phyloP scores from a whole-genome alignment of 2,888 invertebrate species.

The Acanthococcus lagerstroemiae region DNA sequence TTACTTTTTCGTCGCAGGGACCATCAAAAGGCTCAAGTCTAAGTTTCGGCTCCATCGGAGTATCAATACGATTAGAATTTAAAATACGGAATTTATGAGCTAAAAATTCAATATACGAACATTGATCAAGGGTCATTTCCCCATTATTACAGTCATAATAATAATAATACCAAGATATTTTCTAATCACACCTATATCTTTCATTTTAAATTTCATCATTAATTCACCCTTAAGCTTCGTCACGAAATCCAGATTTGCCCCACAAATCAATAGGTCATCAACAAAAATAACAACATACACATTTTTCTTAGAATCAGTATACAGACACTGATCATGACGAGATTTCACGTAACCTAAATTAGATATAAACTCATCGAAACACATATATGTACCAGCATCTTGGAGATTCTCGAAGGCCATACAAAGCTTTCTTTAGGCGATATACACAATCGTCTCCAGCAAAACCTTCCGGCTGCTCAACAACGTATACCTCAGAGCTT shows the following conservation, averaged over 20 bases:
- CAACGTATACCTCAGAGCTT: constrained; percentile 32
- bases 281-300: constrained; percentile 16
- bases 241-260: background rate
- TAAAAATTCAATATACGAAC: background rate
- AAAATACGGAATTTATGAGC: background rate
- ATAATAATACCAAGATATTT: background rate
- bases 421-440: constrained; percentile 35
- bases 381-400: constrained; percentile 36
- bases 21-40: background rate
- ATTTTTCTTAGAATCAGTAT: background rate
- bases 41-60: constrained; percentile 1
- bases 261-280: constrained; percentile 24
- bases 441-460: constrained; percentile 24
- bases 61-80: background rate
- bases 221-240: background rate
- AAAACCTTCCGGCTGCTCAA: constrained; percentile 33
- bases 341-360: constrained; percentile 28
- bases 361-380: background rate
- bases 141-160: background rate
- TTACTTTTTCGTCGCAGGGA: no score
- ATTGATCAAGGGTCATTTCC: background rate
- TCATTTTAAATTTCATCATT: constrained; percentile 5
- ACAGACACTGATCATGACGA: background rate
- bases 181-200: background rate
- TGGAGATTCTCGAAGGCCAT: constrained; percentile 36